These are phyloP conservation scores for Apis dorsata DNA, from an alignment of 1,140 invertebrate species.

Conservation along the genomic window DNA sequence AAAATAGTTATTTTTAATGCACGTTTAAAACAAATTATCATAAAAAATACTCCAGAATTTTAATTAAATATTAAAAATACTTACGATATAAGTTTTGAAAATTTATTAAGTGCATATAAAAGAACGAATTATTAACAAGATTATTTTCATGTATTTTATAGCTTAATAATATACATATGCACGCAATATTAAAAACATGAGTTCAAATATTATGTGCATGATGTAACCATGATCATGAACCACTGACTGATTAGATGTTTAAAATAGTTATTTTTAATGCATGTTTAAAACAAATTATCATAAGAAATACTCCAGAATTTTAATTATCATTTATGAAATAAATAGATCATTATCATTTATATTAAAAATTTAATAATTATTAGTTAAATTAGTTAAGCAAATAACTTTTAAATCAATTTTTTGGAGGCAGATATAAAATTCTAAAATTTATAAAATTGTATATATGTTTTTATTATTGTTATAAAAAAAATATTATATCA, in stretches of 20 bases:
- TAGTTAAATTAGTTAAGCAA: too few relatives aligned
- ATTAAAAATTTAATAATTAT: background rate
- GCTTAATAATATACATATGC: background rate
- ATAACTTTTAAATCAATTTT: too few relatives aligned
- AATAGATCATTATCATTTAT: background rate
- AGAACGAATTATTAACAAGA: background rate
- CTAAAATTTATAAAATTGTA: background rate
- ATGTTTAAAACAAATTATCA: background rate
- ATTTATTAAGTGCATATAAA: background rate
- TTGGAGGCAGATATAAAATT: constrained; percentile 6
- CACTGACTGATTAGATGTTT: background rate
- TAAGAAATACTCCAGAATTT: background rate
- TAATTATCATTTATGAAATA: background rate
- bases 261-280: background rate
- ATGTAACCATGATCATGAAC: constrained; percentile 25
- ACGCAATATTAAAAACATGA: too few relatives aligned
- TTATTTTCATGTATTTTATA: background rate
- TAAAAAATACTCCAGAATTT: background rate
- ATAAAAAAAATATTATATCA: background rate
- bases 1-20: background rate
- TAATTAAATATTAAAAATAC: background rate
- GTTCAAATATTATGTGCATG: constrained; percentile 1
- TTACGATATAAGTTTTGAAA: constrained; percentile 37
- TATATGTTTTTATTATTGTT: background rate
- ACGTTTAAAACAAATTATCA: background rate